Evolutionary conservation across 1,140 invertebrate genomes (phyloP).

Genomic region (Orius insidiosus): DNA sequence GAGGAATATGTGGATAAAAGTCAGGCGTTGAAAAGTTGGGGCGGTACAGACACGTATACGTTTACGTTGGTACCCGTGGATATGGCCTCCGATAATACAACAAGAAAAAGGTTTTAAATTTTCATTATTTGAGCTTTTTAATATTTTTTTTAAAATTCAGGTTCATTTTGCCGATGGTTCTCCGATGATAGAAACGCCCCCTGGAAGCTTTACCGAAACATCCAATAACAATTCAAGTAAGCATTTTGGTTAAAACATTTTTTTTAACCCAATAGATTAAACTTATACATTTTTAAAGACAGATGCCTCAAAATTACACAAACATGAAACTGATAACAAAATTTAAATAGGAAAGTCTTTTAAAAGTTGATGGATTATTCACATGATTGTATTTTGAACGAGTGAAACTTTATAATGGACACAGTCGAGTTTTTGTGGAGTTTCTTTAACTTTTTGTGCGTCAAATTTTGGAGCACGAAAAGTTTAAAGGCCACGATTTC

Average conservation of each 20-base stretch:
- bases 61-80: conserved; percentile 52
- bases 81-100: conserved; percentile 19
- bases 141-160: conserved; percentile 23
- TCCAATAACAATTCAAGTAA: too few relatives aligned
- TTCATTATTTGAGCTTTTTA: too few relatives aligned
- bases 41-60: conserved; percentile 59
- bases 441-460: not conserved
- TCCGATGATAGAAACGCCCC: conserved; percentile 28
- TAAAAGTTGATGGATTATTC: too few relatives aligned
- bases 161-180: conserved; percentile 41
- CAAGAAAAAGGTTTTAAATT: conserved; percentile 32
- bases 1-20: conserved; percentile 58
- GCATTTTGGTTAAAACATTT: too few relatives aligned
- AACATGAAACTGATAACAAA: too few relatives aligned
- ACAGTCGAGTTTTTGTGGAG: not conserved
- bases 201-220: conserved; percentile 4
- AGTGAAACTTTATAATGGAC: not conserved
- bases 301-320: too few relatives aligned
- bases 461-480: not conserved
- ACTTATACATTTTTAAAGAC: too few relatives aligned
- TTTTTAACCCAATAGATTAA: too few relatives aligned
- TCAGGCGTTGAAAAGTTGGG: conserved; percentile 62
- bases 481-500: too few relatives aligned
- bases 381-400: too few relatives aligned
- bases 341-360: too few relatives aligned